Conservation (phyloP, 1,140 invertebrate species). For the Bombyx mori region ASM3026992v2 NC_085127.1:14075001-14075500, state of each 20-base stretch:
- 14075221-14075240: constrained; percentile 83
- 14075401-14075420: constrained; percentile 77
- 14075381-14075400: constrained; percentile 87
- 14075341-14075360: constrained; percentile 83
- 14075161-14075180: constrained; percentile 84
- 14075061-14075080: constrained; percentile 83
- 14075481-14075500: constrained; percentile 79
- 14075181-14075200: constrained; percentile 86
- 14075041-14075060: constrained; percentile 13
- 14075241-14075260: constrained; percentile 89
- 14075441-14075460: constrained; percentile 86
- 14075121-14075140: constrained; percentile 87
- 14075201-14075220: constrained; percentile 89
- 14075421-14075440: constrained; percentile 92
- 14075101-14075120: constrained; percentile 88
- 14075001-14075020: too few species aligned
- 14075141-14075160: constrained; percentile 88
- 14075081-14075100: constrained; percentile 88
- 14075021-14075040: too few species aligned
- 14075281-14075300: constrained; percentile 91
- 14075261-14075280: constrained; percentile 86
- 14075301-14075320: constrained; percentile 90
- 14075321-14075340: constrained; percentile 89
- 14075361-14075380: constrained; percentile 84
- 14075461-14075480: constrained; percentile 90